Conservation (phyloP, 2,888 invertebrate species). For the Argyresthia goedartella region DNA sequence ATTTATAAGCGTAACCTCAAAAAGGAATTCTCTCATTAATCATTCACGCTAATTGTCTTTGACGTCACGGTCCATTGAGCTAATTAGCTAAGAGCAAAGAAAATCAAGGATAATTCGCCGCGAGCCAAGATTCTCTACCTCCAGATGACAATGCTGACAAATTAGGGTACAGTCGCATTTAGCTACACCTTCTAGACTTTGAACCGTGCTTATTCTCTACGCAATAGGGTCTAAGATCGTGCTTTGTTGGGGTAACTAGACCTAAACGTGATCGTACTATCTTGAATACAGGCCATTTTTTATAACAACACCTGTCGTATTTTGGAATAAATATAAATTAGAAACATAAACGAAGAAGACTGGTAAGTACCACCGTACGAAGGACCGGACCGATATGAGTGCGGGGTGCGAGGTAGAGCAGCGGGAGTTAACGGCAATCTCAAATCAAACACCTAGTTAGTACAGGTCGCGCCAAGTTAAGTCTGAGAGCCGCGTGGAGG, state of each 20-base stretch:
- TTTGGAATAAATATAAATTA: not conserved
- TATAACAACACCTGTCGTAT: not conserved
- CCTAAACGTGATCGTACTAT: not conserved
- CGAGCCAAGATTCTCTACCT: slow-evolving; percentile 42
- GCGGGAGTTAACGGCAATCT: too few relatives aligned
- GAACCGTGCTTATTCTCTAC: too few relatives aligned
- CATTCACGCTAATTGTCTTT: slow-evolving; percentile 57
- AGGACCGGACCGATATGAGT: too few relatives aligned
- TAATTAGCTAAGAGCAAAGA: slow-evolving; percentile 44
- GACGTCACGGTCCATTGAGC: slow-evolving; percentile 52
- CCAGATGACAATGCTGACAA: slow-evolving; percentile 48
- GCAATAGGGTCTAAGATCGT: too few relatives aligned
- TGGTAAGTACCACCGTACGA: too few relatives aligned
- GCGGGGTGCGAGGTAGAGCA: too few relatives aligned
- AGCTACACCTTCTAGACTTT: too few relatives aligned
- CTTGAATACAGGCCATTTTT: slow-evolving; percentile 3
- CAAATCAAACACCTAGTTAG: too few relatives aligned
- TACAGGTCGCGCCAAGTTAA: too few relatives aligned
- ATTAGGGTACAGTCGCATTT: slow-evolving; percentile 19
- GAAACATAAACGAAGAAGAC: too few relatives aligned
- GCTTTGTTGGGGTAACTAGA: too few relatives aligned
- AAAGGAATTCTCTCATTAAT: slow-evolving; percentile 36
- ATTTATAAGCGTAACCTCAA: not conserved
- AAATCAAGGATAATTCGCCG: slow-evolving; percentile 50
- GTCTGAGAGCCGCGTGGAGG: too few relatives aligned